Evolutionary conservation across 2,888 invertebrate genomes (phyloP), one percentile per base, ranked within the genome.

Genomic region (Kuschelorhynchus macadamiae): DNA sequence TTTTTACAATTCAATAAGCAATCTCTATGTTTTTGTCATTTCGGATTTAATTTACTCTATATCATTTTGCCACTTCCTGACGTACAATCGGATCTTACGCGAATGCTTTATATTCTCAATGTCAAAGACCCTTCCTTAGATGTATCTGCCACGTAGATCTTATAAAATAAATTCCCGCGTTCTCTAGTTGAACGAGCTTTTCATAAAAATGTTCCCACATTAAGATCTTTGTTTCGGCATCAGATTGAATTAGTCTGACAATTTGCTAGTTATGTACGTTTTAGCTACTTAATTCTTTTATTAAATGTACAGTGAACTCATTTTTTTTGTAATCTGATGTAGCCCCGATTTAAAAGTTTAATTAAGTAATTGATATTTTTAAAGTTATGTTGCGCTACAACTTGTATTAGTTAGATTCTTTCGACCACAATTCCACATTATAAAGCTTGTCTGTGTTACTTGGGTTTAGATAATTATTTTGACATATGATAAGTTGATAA

Each of bases 91-190:
- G 39, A 57, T 49, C 47, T 50, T 20, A 49, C 50, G n/a, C n/a
- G 30, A 46, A 64, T 50, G 49, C n/a, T 56, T 33, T 20, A 63
- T 41, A 49, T 55, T 50, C 41, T 12, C 14, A 39, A 49, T 55
- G 63, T 64, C 64, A 50, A 49, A 57, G 57, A 64, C 57, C 30
- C 49, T 56, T 56, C 53, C 18, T 33, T 42, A 56, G 12, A 47
- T 36, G 44, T 47, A 64, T 64, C 64, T 55, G 33, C 36, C 64
- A 64, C 64, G 64, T 64, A 64, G 41, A 64, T 64, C 64, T 64
- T 50, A 64, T 57, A 57, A 64, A 57, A 64, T 50, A 64, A 57
- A 64, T 64, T 57, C 44, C 41, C 56, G 18, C 9, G 18, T 46
- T 57, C 46, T 44, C 30, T 46, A 17, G 30, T 33, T 17, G 50